Evolutionary conservation across 2,797 vertebrate genomes (phyloP).

Genomic region (Aphelocoma californica): DNA sequence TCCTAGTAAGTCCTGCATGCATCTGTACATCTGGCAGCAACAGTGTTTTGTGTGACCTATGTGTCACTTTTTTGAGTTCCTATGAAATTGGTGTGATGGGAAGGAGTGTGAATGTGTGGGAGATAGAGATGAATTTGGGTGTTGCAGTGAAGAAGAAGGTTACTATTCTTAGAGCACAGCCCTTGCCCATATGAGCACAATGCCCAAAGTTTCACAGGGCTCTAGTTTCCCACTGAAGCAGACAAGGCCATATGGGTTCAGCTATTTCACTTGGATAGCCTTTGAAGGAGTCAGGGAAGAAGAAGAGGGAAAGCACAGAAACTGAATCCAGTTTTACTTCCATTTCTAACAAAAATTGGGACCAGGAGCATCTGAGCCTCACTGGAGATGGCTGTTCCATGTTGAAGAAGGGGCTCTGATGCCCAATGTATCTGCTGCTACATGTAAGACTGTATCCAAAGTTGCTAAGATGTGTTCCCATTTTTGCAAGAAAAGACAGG

Average conservation of each 20-base stretch:
- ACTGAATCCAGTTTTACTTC: slow-evolving; percentile 43
- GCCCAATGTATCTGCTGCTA: slow-evolving; percentile 63
- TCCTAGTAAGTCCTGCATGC: not conserved
- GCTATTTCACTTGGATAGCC: not conserved
- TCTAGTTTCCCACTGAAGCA: not conserved
- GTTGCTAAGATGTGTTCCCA: slow-evolving; percentile 14
- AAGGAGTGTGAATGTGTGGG: slow-evolving; percentile 22
- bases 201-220: not conserved
- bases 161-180: not conserved
- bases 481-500: slow-evolving; percentile 32
- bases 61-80: slow-evolving; percentile 11
- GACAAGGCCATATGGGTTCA: not conserved
- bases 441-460: slow-evolving; percentile 27
- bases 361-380: slow-evolving; percentile 65
- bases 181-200: not conserved
- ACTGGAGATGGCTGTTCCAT: slow-evolving; percentile 14
- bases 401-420: slow-evolving; percentile 28
- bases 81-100: not conserved
- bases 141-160: not conserved
- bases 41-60: not conserved
- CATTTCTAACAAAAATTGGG: slow-evolving; percentile 53
- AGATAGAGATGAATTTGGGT: not conserved
- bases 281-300: not conserved
- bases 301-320: slow-evolving; percentile 25
- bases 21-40: not conserved